Evolutionary conservation across 2,113 vertebrate species (phyloP).

Genomic region (Carlito syrichta): DNA sequence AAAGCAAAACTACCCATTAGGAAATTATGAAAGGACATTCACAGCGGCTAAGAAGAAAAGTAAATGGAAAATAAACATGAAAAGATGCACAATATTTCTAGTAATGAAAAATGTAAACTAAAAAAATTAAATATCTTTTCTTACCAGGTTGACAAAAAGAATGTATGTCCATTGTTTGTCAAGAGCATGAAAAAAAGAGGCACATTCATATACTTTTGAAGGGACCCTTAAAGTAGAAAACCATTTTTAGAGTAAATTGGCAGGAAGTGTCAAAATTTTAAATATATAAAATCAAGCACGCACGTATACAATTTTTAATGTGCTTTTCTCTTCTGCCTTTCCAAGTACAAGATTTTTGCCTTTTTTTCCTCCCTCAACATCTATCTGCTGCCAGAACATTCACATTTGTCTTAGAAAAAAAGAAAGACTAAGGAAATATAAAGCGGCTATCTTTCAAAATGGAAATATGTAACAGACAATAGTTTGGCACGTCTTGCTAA

Average conservation of each 20-base stretch:
- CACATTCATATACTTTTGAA: background rate
- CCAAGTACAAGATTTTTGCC: background rate
- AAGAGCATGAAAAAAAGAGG: background rate
- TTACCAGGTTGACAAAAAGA: background rate
- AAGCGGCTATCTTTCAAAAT: background rate
- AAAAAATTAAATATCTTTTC: background rate
- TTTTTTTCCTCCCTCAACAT: background rate
- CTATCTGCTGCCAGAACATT: background rate
- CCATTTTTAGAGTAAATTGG: background rate
- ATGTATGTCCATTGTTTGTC: background rate
- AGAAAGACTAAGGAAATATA: background rate
- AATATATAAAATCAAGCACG: background rate
- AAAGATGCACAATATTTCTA: background rate
- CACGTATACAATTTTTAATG: background rate
- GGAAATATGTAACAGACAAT: conserved; percentile 22
- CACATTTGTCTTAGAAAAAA: background rate
- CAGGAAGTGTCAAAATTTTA: background rate
- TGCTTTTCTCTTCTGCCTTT: background rate
- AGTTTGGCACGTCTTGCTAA: background rate
- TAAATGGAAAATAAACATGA: background rate
- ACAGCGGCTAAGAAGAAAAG: background rate
- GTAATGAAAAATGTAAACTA: background rate
- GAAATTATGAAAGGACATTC: background rate
- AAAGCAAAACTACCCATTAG: background rate
- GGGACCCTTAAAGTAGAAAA: background rate